Evolutionary conservation across 2,797 vertebrate species (phyloP), one percentile per base, ranked within the genome.

Genomic region (Dallia pectoralis): DNA sequence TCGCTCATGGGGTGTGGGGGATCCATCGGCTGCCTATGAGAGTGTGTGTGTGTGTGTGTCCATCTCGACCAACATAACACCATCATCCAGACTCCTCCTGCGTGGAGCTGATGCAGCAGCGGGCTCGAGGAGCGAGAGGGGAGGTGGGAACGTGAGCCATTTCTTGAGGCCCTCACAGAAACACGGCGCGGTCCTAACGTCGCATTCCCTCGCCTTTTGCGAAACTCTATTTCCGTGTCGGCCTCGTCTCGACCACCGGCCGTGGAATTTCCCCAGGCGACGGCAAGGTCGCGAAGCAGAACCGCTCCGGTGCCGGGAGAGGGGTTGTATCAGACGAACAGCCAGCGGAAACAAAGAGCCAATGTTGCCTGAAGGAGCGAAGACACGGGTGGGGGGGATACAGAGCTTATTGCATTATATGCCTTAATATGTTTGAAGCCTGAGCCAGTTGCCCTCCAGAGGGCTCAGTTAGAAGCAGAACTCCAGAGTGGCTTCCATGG

Each of bases 21-120:
- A 25, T 59, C 53, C 53, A 22, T 47, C 27, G 64, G 30, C 27
- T 49, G 22, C 19, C n/a, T 40, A 11, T 64, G 71, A 4, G 36
- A 19, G n/a, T 63, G 16, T 63, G 62, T n/a, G 71, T 64, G 62
- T 49, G 25, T 44, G 27, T 67, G 64, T 51, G 67, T 48, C 22
- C 8, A 56, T 22, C 53, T 56, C 25, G n/a, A 56, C 53, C 22
- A 59, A 59, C n/a, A 18, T 12, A 18, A 29, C 27, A 14, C 16
- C 18, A 32, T 63, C 30, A 32, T 18, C 61, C 25, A 32, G 29
- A 29, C 25, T 29, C 61, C 12, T 27, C 30, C 59, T 5, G 14
- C 59, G 16, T 15, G 25, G 27, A 62, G 59, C 22, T 25, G 27
- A 16, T 30, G 11, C 12, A 27, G 29, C 61, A 63, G 25, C 29